Base-by-base conservation (phyloP, 2,797 vertebrate genomes). In the Taeniopygia guttata region DNA sequence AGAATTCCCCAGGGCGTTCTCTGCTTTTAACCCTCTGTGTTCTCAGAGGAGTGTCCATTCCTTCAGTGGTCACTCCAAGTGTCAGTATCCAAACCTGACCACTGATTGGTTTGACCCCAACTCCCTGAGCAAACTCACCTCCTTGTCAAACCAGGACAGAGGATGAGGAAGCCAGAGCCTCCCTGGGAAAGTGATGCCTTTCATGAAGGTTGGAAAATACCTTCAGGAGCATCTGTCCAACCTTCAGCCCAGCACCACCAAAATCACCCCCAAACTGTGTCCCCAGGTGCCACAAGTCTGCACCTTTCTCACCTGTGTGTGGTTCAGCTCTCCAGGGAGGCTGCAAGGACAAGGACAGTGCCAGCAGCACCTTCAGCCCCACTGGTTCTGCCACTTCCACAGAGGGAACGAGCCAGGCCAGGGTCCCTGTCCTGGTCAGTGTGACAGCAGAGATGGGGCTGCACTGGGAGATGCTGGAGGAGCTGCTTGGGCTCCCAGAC, bases 321-420 rank as follows among this genome's bases (percentile, higher is more conserved):
- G 32, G 23, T 36, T 63, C 29, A 48, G 10, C 29, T 68, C 45
- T 30, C 11, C 16, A 22, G 58, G n/a, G 29, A 46, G 40, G 16
- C 48, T 72, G 40, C 16, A 38, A 54, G 80, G n/a, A 46, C 58
- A n/a, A 40, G 68, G 49, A 46, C n/a, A 29, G 48, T 29, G 48
- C 43, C 56, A 89, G 36, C 40, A 67, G 5, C 40, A 48, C 19
- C 45, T 67, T 52, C 73, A 52, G 34, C 10, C 4, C 51, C 51
- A 5, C 29, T 60, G 75, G 17, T 30, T 63, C 63, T 91, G 72
- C 26, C 48, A 8, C 27, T n/a, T 67, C 13, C n/a, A 2, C 0
- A 0, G 15, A 43, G 18, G 23, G 11, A 76, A 72, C 1, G 34
- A 77, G 27, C 25, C 13, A 7, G 45, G 19, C 5, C 1, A 1